A percentile compares a stretch with the other conserved stretches of the same genome.
These are phyloP conservation scores for Odontesthes bonariensis DNA, from an alignment of 2,113 vertebrate species.

Conservation along the genomic window DNA sequence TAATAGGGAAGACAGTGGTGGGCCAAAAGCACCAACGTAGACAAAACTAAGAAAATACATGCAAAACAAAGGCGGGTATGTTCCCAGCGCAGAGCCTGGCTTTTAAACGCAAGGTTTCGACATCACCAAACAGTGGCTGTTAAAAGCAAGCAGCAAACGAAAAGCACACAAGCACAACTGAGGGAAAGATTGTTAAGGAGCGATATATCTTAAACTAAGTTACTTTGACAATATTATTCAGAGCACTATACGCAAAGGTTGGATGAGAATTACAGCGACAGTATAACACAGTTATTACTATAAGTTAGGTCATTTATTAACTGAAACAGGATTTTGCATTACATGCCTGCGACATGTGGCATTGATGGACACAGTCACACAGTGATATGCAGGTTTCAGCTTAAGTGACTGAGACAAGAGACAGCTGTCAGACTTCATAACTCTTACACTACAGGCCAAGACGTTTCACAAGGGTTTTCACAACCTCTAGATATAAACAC, in stretches of 20 bases:
- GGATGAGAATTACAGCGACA: no score
- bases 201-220: no score
- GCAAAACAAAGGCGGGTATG: constrained; percentile 4
- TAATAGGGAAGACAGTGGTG: neutral
- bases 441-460: neutral
- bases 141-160: neutral
- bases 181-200: no score
- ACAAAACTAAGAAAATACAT: neutral
- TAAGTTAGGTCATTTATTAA: neutral
- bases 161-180: neutral
- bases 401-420: neutral
- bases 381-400: no score
- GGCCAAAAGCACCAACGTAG: neutral
- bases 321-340: neutral
- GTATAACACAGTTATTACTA: neutral
- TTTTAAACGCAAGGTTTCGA: neutral
- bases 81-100: neutral
- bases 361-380: no score
- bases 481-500: neutral
- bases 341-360: no score
- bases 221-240: no score
- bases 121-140: no score
- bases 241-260: no score
- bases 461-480: neutral
- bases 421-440: neutral